Evolutionary conservation across 2,888 invertebrate species (phyloP).

Genomic region (Hirtodrosophila cameraria): DNA sequence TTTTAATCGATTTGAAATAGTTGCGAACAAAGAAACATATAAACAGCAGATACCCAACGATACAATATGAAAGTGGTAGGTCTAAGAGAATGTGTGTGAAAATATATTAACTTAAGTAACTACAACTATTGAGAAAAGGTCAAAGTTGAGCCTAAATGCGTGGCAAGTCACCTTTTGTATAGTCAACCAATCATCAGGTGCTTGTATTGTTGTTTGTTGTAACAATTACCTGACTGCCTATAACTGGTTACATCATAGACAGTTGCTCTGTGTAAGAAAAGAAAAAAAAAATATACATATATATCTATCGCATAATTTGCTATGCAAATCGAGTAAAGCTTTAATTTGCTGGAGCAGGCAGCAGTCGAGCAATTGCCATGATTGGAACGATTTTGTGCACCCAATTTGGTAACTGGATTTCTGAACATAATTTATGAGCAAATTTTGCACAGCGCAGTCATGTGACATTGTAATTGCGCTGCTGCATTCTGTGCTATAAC

Average conservation of each 20-base stretch:
- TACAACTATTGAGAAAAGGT: conserved; percentile 53
- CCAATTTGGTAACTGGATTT: conserved; percentile 77
- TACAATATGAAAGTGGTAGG: conserved; percentile 76
- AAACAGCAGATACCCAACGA: conserved; percentile 16
- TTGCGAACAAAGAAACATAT: conserved; percentile 30
- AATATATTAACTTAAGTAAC: conserved; percentile 7
- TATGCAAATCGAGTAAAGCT: conserved; percentile 78
- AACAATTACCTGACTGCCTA: conserved; percentile 22
- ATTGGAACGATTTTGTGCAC: conserved; percentile 69
- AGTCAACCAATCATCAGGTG: conserved; percentile 24
- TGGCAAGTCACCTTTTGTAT: conserved; percentile 39
- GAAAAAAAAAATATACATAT: too few relatives aligned
- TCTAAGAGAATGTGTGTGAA: conserved; percentile 44
- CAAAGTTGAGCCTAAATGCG: conserved; percentile 62
- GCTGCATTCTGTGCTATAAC: conserved; percentile 36
- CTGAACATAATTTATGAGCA: conserved; percentile 72
- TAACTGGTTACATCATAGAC: conserved; percentile 60
- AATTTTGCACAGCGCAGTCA: conserved; percentile 21
- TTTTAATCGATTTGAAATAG: conserved; percentile 65
- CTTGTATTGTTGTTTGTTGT: conserved; percentile 21
- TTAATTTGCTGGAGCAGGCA: conserved; percentile 66
- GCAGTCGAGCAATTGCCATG: conserved; percentile 41
- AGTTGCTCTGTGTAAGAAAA: conserved; percentile 52
- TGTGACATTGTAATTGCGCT: conserved; percentile 38
- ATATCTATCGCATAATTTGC: conserved; percentile 74